Conservation (phyloP, 2,113 vertebrate genomes). For the Catagonus wagneri region DNA sequence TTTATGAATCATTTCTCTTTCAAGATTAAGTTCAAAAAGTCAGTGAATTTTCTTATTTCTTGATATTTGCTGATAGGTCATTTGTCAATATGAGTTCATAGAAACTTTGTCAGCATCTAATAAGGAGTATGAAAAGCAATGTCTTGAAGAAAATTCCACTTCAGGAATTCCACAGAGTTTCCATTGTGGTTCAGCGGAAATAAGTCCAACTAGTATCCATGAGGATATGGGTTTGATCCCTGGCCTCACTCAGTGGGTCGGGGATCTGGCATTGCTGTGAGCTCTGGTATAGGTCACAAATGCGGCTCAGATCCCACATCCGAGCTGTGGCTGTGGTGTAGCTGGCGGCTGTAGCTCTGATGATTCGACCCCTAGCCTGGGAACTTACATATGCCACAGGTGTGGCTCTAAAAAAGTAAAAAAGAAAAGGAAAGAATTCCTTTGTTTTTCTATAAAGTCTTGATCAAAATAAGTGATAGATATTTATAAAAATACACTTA, state of each 20-base stretch:
- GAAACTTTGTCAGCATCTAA: neutral
- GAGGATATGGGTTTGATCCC: no score
- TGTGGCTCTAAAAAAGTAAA: no score
- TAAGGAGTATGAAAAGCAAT: neutral
- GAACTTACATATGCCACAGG: no score
- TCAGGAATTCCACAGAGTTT: neutral
- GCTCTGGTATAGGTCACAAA: no score
- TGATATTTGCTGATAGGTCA: neutral
- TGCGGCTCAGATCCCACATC: no score
- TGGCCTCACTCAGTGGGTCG: no score
- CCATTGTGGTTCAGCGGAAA: no score
- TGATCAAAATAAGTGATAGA: neutral
- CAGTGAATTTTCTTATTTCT: neutral
- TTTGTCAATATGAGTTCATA: neutral
- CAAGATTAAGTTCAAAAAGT: neutral
- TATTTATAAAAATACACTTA: slow-evolving; percentile 31
- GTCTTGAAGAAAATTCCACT: neutral
- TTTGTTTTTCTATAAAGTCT: neutral
- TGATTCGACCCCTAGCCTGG: no score
- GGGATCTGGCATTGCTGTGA: no score
- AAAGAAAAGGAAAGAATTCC: neutral
- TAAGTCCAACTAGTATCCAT: no score
- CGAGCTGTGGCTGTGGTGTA: no score
- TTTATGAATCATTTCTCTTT: neutral
- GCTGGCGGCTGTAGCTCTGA: no score